These are phyloP conservation scores for Dioctria linearis DNA, from an alignment of 2,888 invertebrate genomes.

Conservation along the genomic window DNA sequence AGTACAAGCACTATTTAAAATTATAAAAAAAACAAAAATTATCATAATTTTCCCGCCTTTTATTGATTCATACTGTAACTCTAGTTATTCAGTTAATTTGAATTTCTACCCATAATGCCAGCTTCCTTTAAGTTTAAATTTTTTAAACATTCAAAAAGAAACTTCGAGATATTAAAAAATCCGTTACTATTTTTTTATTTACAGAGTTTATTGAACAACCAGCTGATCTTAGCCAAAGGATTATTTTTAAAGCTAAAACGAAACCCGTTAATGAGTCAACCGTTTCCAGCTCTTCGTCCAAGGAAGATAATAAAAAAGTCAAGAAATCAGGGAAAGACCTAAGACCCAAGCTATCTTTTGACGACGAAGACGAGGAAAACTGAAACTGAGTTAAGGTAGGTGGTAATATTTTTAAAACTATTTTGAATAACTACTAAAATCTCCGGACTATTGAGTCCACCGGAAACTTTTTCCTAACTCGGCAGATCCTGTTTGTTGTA, in stretches of 20 bases:
- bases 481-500: too few species aligned
- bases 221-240: slow-evolving; percentile 75
- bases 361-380: slow-evolving; percentile 70
- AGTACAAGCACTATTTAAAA: slow-evolving; percentile 6
- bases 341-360: slow-evolving; percentile 72
- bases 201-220: slow-evolving; percentile 75
- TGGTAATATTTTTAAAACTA: background rate
- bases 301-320: slow-evolving; percentile 56
- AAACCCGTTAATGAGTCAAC: slow-evolving; percentile 59
- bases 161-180: background rate
- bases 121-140: background rate
- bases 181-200: slow-evolving; percentile 60
- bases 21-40: background rate
- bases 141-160: background rate
- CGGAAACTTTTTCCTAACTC: too few species aligned
- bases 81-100: background rate
- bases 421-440: too few species aligned
- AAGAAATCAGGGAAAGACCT: slow-evolving; percentile 63
- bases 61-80: background rate
- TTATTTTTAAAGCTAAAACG: slow-evolving; percentile 73
- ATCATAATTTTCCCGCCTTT: background rate
- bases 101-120: background rate
- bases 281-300: slow-evolving; percentile 5
- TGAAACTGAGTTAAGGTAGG: slow-evolving; percentile 62
- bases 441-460: too few species aligned